Percentiles rank a stretch among this genome's conserved stretches.
phyloP scores from a whole-genome alignment of 2,888 invertebrate genomes.

The Melinaea menophilus region DNA sequence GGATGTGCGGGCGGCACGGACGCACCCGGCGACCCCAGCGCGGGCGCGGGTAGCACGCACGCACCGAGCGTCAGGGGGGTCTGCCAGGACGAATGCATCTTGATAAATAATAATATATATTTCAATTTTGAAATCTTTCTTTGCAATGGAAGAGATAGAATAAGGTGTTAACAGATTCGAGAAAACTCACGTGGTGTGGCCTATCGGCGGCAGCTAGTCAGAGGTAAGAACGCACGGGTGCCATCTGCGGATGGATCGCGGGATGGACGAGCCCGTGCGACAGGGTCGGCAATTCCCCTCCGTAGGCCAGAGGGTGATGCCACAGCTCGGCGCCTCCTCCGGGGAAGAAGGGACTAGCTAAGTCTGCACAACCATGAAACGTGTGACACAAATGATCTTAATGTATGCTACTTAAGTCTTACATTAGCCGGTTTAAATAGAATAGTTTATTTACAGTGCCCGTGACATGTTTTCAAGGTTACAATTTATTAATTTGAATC shows the following conservation, averaged over 20 bases:
- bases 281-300: slow-evolving; percentile 90
- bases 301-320: slow-evolving; percentile 90
- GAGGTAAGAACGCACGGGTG: slow-evolving; percentile 97
- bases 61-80: slow-evolving; percentile 80
- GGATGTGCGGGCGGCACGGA: slow-evolving; percentile 83
- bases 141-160: neutral
- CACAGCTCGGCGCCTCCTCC: slow-evolving; percentile 92
- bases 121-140: neutral
- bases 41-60: slow-evolving; percentile 95
- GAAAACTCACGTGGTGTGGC: slow-evolving; percentile 80
- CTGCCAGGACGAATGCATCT: slow-evolving; percentile 38
- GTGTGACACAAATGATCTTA: slow-evolving; percentile 18
- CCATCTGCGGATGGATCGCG: slow-evolving; percentile 96
- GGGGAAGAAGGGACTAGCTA: slow-evolving; percentile 97
- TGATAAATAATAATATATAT: neutral
- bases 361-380: slow-evolving; percentile 80
- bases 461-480: slow-evolving; percentile 61
- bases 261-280: slow-evolving; percentile 97
- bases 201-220: slow-evolving; percentile 96
- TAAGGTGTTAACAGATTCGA: neutral
- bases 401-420: slow-evolving; percentile 8
- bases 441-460: slow-evolving; percentile 63
- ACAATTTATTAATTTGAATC: neutral
- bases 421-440: neutral
- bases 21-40: slow-evolving; percentile 93